These are phyloP conservation scores for Botia kubotai DNA, from an alignment of 2,797 vertebrate species.

Conservation along the genomic window DNA sequence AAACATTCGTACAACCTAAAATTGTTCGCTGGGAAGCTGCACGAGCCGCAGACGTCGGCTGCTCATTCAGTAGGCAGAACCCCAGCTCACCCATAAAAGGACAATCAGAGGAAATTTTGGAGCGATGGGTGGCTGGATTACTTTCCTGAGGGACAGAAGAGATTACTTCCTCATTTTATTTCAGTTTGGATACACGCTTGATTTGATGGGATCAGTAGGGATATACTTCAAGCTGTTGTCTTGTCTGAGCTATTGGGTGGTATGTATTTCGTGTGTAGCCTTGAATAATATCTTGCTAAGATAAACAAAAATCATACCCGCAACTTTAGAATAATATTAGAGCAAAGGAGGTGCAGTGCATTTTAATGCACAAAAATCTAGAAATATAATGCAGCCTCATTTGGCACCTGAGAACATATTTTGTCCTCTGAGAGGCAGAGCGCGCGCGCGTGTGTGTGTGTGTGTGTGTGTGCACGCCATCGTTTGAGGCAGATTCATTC, in stretches of 20 bases:
- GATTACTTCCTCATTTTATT: constrained; percentile 34
- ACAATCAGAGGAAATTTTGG: background rate
- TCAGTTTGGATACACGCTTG: constrained; percentile 42
- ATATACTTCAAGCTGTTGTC: constrained; percentile 38
- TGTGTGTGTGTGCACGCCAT: background rate
- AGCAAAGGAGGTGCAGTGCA: background rate
- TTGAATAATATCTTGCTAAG: background rate
- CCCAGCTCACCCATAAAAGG: background rate
- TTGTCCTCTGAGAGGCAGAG: constrained; percentile 40
- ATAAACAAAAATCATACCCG: background rate
- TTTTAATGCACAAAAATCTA: constrained; percentile 9
- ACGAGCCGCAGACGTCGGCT: background rate
- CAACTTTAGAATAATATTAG: constrained; percentile 2
- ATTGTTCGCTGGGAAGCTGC: too few relatives aligned
- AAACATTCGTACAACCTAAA: too few relatives aligned
- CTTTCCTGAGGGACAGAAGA: constrained; percentile 13
- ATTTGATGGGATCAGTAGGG: constrained; percentile 43
- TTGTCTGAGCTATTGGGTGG: constrained; percentile 29
- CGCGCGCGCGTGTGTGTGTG: constrained; percentile 25
- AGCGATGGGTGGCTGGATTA: constrained; percentile 4
- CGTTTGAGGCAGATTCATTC: constrained; percentile 80
- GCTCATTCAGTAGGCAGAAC: background rate
- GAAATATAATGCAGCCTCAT: constrained; percentile 18
- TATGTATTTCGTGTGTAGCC: constrained; percentile 2
- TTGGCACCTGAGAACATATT: constrained; percentile 29